Conservation (phyloP, 2,113 vertebrate species). For the Phrynocephalus versicolor region DNA sequence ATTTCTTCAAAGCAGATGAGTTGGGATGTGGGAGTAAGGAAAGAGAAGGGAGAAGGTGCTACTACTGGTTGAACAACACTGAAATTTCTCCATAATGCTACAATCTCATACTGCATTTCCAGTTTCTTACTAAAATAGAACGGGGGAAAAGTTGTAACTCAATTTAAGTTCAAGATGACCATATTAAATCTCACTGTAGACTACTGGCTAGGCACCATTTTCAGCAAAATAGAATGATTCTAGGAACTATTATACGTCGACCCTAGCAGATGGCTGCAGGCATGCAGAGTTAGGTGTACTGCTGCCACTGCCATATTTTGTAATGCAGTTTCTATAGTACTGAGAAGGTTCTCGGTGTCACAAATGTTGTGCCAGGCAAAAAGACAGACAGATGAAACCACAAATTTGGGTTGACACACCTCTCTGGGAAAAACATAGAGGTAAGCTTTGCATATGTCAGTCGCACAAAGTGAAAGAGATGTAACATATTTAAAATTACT, state of each 20-base stretch:
- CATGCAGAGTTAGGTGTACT: slow-evolving; percentile 9
- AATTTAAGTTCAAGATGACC: slow-evolving; percentile 18
- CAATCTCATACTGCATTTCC: neutral
- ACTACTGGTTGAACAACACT: neutral
- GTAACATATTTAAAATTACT: neutral
- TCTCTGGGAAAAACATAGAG: neutral
- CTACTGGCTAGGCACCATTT: neutral
- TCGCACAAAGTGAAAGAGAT: neutral
- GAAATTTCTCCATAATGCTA: neutral
- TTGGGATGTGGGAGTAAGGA: neutral
- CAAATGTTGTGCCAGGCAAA: slow-evolving; percentile 6
- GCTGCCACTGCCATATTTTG: slow-evolving; percentile 21
- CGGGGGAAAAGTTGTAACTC: neutral
- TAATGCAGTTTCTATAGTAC: slow-evolving; percentile 15
- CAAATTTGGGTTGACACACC: neutral
- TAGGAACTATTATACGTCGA: slow-evolving; percentile 6
- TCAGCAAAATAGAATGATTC: neutral
- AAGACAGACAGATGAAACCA: neutral
- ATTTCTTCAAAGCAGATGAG: neutral
- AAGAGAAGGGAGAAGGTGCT: neutral
- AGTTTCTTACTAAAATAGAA: neutral
- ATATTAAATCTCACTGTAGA: slow-evolving; percentile 15
- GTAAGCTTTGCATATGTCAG: slow-evolving; percentile 1
- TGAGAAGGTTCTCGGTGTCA: slow-evolving; percentile 14
- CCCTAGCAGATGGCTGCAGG: slow-evolving; percentile 27